Evolutionary conservation across 2,888 invertebrate genomes (phyloP).

Genomic region (Megaustenia siamemsis): DNA sequence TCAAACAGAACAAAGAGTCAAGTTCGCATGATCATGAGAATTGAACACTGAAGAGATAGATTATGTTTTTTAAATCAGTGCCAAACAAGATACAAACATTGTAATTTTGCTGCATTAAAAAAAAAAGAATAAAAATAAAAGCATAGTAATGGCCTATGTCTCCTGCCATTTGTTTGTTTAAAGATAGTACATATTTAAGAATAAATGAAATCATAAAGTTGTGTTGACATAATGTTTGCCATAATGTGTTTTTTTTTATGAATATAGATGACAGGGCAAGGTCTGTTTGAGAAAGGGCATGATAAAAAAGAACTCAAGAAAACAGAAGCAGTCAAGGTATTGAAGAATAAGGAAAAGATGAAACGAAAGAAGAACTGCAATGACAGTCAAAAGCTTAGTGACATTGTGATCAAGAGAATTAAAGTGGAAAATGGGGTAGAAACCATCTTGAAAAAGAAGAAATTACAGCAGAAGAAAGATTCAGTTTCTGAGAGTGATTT

Average conservation of each 20-base stretch:
- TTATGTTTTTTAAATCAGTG: background rate
- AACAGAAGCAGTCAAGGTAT: constrained; percentile 47
- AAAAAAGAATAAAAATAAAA: no score
- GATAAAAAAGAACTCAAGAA: constrained; percentile 52
- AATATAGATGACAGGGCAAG: constrained; percentile 51
- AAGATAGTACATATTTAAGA: no score
- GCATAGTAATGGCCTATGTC: no score
- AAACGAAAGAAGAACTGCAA: constrained; percentile 64
- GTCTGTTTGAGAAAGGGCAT: constrained; percentile 35
- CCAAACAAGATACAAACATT: no score
- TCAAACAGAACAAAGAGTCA: no score
- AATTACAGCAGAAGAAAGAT: constrained; percentile 29
- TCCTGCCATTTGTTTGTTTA: no score
- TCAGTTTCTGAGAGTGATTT: constrained; percentile 18
- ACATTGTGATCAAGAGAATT: constrained; percentile 60
- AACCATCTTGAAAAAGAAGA: constrained; percentile 58
- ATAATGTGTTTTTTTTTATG: no score
- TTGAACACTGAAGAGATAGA: background rate
- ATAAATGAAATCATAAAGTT: no score
- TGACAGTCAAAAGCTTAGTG: constrained; percentile 63
- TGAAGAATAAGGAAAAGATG: constrained; percentile 69
- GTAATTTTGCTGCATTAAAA: no score
- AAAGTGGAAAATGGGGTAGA: constrained; percentile 63
- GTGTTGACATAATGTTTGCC: no score
- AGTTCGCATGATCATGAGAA: no score